Base-by-base conservation (phyloP, 2,113 vertebrate species). In the Miniopterus natalensis region DNA sequence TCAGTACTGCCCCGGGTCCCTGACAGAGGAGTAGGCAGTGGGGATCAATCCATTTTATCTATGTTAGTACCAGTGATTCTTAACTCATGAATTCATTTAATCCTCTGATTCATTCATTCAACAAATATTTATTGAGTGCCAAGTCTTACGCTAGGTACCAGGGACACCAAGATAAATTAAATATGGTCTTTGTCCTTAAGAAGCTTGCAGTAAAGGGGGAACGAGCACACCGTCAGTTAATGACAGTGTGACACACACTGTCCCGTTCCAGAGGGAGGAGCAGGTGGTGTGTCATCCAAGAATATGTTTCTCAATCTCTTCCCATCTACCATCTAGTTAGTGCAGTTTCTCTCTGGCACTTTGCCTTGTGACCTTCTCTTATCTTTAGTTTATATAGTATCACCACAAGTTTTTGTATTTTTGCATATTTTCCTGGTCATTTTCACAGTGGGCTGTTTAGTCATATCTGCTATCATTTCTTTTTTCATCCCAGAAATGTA, bases 221-320 rank as follows among this genome's bases (percentile, higher is more conserved):
- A 23, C 31, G 53, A n/a, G 10, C 40, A 66, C 11, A 8, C 15
- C 31, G 57, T 73, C 49, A 65, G 77, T 84, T 68, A 84, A 74
- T n/a, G 59, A 68, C n/a, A n/a, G 25, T 2, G 6, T 11, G 85
- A 80, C 21, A 49, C 88, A 77, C 0, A 8, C 18, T 81, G 75
- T 89, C 89, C 42, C 74, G 55, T 79, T 87, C 85, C 36, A n/a
- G 80, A 86, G 83, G 80, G 91, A 95, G 66, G 66, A 66, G 51
- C 63, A 65, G 40, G 63, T 23, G 8, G 7, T 70, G 53, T 49
- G 65, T 84, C 83, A 29, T n/a, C 74, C 53, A 78, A 75, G 93
- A 90, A 70, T 61, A 53, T 66, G 73, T 88, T 94, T 93, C 79
- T 80, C 79, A 93, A 47, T 85, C 85, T 73, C 45, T 83, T 55